A percentile compares a stretch with the other conserved stretches of the same genome.
These are phyloP conservation scores for Baronia brevicornis DNA, from an alignment of 2,888 invertebrate species.

Conservation along the genomic window DNA sequence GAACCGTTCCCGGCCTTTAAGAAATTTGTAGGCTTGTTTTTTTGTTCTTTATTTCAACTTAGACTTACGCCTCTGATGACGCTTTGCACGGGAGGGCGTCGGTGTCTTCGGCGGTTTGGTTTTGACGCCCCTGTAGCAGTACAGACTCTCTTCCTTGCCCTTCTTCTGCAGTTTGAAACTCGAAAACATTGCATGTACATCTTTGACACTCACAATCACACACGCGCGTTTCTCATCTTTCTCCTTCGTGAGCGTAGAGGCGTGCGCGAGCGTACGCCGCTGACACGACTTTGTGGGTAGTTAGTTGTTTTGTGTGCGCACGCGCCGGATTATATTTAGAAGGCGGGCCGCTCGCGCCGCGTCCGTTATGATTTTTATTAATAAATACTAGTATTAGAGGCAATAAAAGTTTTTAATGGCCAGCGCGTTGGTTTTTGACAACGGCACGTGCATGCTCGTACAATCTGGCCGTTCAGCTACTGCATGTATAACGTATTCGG, in stretches of 20 bases:
- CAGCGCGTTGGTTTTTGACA: constrained; percentile 15
- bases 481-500: too few relatives aligned
- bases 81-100: constrained; percentile 61
- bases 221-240: constrained; percentile 16
- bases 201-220: constrained; percentile 27
- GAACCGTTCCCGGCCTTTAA: too few relatives aligned
- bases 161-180: constrained; percentile 73
- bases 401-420: constrained; percentile 43
- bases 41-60: constrained; percentile 14
- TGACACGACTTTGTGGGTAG: constrained; percentile 13
- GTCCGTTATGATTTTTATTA: constrained; percentile 49
- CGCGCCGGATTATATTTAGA: constrained; percentile 60
- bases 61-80: constrained; percentile 70
- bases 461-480: too few relatives aligned
- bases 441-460: neutral
- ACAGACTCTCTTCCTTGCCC: constrained; percentile 69
- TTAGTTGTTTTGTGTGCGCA: constrained; percentile 61
- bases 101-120: constrained; percentile 77
- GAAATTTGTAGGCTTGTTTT: too few relatives aligned
- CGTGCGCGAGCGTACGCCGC: constrained; percentile 11
- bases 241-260: constrained; percentile 2
- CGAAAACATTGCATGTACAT: constrained; percentile 64
- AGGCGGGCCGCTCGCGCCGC: constrained; percentile 38
- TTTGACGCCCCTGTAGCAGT: constrained; percentile 65
- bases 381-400: constrained; percentile 55